These are phyloP conservation scores for Geophilus truncorum DNA, from an alignment of 2,888 invertebrate species.

Conservation along the genomic window DNA sequence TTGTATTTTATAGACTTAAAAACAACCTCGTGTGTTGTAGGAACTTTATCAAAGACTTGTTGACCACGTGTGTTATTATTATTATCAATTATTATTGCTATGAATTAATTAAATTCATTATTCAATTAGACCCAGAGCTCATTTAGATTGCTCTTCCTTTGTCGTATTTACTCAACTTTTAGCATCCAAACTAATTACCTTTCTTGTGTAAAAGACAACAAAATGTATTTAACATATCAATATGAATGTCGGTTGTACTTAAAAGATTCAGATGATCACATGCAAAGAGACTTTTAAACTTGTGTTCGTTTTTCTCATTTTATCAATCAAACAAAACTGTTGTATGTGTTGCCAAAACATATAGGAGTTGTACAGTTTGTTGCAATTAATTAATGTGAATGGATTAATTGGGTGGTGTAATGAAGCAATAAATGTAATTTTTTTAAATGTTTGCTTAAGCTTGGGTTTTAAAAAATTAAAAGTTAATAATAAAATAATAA, in stretches of 20 bases:
- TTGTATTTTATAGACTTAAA: conserved; percentile 7
- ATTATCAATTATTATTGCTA: conserved; percentile 5
- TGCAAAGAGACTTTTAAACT: background rate
- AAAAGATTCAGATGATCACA: conserved; percentile 32
- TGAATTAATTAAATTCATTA: background rate
- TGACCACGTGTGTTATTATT: conserved; percentile 3
- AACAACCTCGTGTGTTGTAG: conserved; percentile 6
- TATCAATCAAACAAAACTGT: background rate
- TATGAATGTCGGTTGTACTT: conserved; percentile 28
- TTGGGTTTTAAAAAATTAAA: background rate
- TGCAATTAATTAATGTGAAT: background rate
- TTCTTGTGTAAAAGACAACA: background rate
- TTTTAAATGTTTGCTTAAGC: background rate
- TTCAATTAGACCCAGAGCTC: background rate
- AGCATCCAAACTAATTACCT: conserved; percentile 6
- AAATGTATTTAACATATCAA: conserved; percentile 32
- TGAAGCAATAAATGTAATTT: conserved; percentile 1
- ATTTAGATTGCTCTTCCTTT: conserved; percentile 28
- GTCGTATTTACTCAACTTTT: background rate
- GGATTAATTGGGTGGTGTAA: background rate
- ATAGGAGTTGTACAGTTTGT: conserved; percentile 1
- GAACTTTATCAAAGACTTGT: background rate
- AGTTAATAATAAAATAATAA: background rate
- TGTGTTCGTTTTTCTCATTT: background rate
- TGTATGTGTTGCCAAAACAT: background rate